Evolutionary conservation across 2,113 vertebrate genomes (phyloP).

Genomic region (Pogonocichla stellata): DNA sequence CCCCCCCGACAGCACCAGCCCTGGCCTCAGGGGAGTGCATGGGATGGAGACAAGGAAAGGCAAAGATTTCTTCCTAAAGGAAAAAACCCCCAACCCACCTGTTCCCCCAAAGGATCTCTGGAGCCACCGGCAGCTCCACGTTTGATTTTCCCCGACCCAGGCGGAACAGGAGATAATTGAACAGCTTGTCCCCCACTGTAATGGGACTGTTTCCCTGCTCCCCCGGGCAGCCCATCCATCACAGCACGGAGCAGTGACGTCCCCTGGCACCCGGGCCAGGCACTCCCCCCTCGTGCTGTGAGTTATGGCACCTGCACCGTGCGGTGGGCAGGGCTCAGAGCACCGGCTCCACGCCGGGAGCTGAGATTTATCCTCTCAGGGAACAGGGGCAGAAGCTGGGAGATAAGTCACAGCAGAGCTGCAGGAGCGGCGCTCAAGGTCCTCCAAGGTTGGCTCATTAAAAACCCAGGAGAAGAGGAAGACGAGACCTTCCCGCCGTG

Average conservation of each 20-base stretch:
- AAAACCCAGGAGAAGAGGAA: not conserved
- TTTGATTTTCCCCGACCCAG: not conserved
- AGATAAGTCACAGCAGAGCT: conserved; percentile 10
- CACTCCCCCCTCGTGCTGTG: not conserved
- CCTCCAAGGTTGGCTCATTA: conserved; percentile 38
- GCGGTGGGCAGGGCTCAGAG: rapidly evolving
- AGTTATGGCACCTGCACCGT: not conserved
- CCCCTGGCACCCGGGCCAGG: not conserved
- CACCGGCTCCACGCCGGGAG: not conserved
- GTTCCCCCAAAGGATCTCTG: not conserved
- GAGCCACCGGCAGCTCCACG: not conserved
- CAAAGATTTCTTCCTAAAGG: not conserved
- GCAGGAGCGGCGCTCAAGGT: not conserved
- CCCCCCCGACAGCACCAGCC: not conserved
- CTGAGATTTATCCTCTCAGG: conserved; percentile 12
- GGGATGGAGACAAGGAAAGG: not conserved
- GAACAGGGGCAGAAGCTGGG: not conserved
- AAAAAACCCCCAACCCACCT: not conserved
- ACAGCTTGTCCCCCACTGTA: not conserved
- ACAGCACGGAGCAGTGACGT: not conserved
- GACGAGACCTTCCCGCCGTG: not conserved
- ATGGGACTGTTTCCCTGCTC: not conserved
- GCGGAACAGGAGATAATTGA: not conserved
- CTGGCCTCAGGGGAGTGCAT: rapidly evolving
- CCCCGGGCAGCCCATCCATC: not conserved